Evolutionary conservation across 2,888 invertebrate genomes (phyloP).

Genomic region (Eupithecia subumbrata): DNA sequence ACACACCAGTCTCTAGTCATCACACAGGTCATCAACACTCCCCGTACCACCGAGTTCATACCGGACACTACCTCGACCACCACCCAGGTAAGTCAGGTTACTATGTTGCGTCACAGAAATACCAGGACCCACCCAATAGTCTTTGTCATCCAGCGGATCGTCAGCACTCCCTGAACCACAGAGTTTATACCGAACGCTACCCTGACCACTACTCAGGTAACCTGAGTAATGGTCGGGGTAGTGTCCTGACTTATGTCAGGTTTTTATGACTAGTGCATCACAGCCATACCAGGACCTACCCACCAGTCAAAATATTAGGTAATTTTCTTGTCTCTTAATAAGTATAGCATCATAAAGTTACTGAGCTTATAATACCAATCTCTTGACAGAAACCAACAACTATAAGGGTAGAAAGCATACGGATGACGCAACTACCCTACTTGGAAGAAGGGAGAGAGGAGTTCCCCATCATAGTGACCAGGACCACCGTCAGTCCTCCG

Average conservation of each 20-base stretch:
- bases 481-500: constrained; percentile 42
- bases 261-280: constrained; percentile 29
- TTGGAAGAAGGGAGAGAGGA: background rate
- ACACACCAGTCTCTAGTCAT: constrained; percentile 54
- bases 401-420: background rate
- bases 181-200: background rate
- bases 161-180: constrained; percentile 10
- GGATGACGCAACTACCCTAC: background rate
- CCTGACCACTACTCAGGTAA: constrained; percentile 18
- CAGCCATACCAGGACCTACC: background rate
- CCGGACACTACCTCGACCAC: constrained; percentile 7
- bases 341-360: background rate
- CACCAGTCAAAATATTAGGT: background rate
- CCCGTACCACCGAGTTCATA: constrained; percentile 9
- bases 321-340: background rate
- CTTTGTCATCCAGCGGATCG: constrained; percentile 44
- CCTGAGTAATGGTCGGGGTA: no score
- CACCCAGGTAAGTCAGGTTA: background rate
- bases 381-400: background rate
- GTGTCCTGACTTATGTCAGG: no score
- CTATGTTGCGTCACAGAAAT: background rate
- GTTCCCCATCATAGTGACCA: constrained; percentile 35
- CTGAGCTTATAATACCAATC: background rate
- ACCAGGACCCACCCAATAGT: constrained; percentile 21
- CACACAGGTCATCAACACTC: constrained; percentile 32